Evolutionary conservation across 92 coral and sea anemone genomes (phyloP).

Genomic region (Montipora capitata): DNA sequence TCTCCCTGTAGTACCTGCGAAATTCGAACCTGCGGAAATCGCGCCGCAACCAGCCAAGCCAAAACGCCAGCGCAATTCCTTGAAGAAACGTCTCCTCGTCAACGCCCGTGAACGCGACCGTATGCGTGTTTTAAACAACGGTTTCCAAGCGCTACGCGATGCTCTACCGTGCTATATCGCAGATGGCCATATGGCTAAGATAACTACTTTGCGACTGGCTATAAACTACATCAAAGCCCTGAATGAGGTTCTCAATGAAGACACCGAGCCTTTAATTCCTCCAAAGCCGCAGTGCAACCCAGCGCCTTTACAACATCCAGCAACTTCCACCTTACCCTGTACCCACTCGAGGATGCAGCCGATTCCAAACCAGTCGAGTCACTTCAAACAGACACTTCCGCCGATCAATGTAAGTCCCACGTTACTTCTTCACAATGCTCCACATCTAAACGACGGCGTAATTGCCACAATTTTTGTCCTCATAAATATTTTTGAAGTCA

Average conservation of each 20-base stretch:
- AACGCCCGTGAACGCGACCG: constrained; percentile 99
- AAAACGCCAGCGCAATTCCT: constrained; percentile 91
- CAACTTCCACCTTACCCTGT: neutral
- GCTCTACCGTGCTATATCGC: constrained; percentile 99
- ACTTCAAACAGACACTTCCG: constrained; percentile 33
- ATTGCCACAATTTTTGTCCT: neutral
- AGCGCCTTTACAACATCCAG: neutral
- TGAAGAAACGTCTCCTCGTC: constrained; percentile 95
- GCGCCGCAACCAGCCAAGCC: constrained; percentile 67
- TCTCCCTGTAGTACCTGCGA: constrained; percentile 51
- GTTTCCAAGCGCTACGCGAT: constrained; percentile 95
- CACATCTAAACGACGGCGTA: neutral
- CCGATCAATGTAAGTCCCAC: constrained; percentile 39
- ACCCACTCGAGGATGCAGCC: neutral
- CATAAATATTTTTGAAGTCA: neutral
- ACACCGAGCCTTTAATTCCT: constrained; percentile 8
- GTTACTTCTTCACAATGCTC: neutral
- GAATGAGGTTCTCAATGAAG: constrained; percentile 94
- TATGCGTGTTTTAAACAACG: constrained; percentile 96
- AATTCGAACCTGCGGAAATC: constrained; percentile 62
- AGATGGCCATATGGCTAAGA: constrained; percentile 99
- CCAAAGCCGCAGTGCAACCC: constrained; percentile 11
- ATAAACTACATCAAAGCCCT: constrained; percentile 98
- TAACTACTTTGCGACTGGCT: constrained; percentile 95
- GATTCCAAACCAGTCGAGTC: constrained; percentile 3